Evolutionary conservation across 2,888 invertebrate species (phyloP), one percentile per base, ranked within the genome.

Genomic region (Alloscopus bannaensis): DNA sequence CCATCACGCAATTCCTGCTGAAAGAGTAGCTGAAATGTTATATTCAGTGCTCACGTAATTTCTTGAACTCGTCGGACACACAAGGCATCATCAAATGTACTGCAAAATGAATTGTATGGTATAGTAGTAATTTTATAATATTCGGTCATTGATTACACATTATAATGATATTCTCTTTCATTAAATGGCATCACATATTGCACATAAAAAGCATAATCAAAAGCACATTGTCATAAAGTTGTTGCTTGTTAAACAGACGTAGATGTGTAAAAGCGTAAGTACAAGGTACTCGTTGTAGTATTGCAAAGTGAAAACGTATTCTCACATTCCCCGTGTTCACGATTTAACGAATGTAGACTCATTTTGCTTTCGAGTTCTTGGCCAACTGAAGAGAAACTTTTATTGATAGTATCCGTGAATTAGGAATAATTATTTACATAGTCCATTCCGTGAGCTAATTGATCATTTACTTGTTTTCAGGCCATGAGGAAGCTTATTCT

Each of bases 401-500:
- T 13, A 36, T 13, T 36, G 36, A 36, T 8, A 36, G 13, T 36
- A 36, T 36, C 6, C 6, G 36, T 13, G 6, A 36, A 13, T 8
- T 36, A 13, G 6, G 6, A 36, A 8, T 8, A 36, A 13, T 13
- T 36, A 36, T 36, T 36, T 8, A 36, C 6, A 13, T 36, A 36
- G 6, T 36, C 13, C 6, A 36, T 36, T 36, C 36, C 6, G 8
- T 13, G 13, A 36, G 36, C 13, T 47, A 47, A 47, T 13, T 47
- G n/a, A 3, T 47, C 36, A 36, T 8, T 36, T 36, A 36, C 6
- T 8, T 20, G 18, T 47, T 47, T 50, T 3, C 2, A 50, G 50
- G 66, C 26, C 59, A 85, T 84, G 85, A 86, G 83, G 86, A 88
- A 87, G 85, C 82, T 88, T 78, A 87, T 88, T 72, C 81, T 88